Percentiles rank a stretch among this genome's conserved stretches.
Conservation (phyloP, 2,888 invertebrate species). For the Dorcus parallelipipedus region DNA sequence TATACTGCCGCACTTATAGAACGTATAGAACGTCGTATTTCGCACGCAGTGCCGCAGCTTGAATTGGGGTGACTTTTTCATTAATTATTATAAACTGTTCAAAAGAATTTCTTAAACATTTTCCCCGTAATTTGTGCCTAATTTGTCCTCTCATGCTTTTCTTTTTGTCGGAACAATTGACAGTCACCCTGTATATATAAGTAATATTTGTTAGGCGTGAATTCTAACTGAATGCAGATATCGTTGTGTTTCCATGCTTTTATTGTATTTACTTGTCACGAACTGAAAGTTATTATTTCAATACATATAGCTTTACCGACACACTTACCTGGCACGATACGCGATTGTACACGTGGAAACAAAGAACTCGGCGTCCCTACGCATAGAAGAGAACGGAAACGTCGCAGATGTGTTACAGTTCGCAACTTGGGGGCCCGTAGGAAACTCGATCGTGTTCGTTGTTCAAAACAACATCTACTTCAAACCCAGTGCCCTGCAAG, state of each 20-base stretch:
- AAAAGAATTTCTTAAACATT: no score
- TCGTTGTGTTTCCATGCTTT: no score
- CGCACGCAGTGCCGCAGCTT: no score
- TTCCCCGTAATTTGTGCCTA: no score
- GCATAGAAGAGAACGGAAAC: slow-evolving; percentile 32
- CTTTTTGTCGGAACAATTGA: no score
- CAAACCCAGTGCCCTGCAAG: slow-evolving; percentile 52
- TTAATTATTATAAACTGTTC: no score
- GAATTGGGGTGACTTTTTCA: no score
- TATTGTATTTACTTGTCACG: background rate
- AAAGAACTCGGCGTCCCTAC: slow-evolving; percentile 44
- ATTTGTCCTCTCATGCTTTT: no score
- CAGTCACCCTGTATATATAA: no score
- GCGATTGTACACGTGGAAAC: slow-evolving; percentile 63
- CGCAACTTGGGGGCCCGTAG: slow-evolving; percentile 74
- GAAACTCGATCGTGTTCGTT: slow-evolving; percentile 70
- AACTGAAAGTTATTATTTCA: slow-evolving; percentile 4
- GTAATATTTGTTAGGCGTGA: no score
- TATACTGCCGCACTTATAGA: no score
- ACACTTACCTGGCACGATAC: slow-evolving; percentile 76
- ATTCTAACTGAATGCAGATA: background rate
- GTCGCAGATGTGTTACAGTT: slow-evolving; percentile 60
- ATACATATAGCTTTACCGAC: slow-evolving; percentile 71
- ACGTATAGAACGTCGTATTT: no score
- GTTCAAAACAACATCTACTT: slow-evolving; percentile 75